Evolutionary conservation across 2,797 vertebrate species (phyloP).

Genomic region (Paratrypauchen microcephalus): DNA sequence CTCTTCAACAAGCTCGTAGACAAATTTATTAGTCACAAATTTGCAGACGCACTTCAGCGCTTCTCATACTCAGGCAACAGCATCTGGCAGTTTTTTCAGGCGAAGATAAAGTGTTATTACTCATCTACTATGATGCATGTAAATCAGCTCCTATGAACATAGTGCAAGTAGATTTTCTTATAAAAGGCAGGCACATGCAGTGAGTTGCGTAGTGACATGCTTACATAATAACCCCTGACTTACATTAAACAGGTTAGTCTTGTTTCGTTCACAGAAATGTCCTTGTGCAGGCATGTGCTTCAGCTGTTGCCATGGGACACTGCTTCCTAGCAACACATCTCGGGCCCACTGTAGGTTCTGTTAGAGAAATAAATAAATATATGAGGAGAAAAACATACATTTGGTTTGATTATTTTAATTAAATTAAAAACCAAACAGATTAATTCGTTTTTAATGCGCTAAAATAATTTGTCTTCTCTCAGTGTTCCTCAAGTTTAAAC

Average conservation of each 20-base stretch:
- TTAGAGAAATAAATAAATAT: conserved; percentile 59
- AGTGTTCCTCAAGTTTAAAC: not conserved
- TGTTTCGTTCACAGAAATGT: conserved; percentile 99
- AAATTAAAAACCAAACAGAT: not conserved
- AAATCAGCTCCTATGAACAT: not conserved
- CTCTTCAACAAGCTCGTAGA: conserved; percentile 16
- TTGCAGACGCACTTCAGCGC: conserved; percentile 17
- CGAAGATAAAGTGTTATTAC: not conserved
- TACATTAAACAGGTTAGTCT: conserved; percentile 99
- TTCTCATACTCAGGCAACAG: conserved; percentile 15
- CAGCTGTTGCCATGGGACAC: conserved; percentile 98
- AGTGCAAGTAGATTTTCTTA: not conserved
- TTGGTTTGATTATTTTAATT: conserved; percentile 26
- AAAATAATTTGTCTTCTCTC: not conserved
- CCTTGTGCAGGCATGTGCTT: conserved; percentile 99
- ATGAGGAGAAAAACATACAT: conserved; percentile 30
- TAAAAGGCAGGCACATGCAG: not conserved
- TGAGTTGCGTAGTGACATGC: conserved; percentile 2
- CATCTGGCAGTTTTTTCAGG: not conserved
- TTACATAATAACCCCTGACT: conserved; percentile 69
- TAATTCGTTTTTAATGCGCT: not conserved
- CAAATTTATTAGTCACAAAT: conserved; percentile 33
- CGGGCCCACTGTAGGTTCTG: conserved; percentile 99
- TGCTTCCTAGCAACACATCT: conserved; percentile 98
- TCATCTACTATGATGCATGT: not conserved